These are phyloP conservation scores for Oreochromis aureus DNA, from an alignment of 2,113 vertebrate genomes.

Conservation along the genomic window DNA sequence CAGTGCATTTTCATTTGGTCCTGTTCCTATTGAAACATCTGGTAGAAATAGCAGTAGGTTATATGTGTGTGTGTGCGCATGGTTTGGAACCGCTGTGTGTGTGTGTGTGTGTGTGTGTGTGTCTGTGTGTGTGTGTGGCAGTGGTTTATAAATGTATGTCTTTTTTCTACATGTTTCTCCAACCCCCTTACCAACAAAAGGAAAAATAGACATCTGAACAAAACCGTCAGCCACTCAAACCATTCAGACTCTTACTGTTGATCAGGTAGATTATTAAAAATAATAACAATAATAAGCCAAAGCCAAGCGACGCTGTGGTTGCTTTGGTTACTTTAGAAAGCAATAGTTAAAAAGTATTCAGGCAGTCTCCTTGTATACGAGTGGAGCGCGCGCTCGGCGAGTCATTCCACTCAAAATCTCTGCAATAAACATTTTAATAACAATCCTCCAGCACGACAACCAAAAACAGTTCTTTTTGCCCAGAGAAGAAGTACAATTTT, in stretches of 20 bases:
- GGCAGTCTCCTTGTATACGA: conserved; percentile 41
- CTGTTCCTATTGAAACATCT: conserved; percentile 23
- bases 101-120: neutral
- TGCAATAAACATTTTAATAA: conserved; percentile 65
- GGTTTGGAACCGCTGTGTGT: neutral
- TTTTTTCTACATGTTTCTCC: neutral
- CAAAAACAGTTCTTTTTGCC: conserved; percentile 13
- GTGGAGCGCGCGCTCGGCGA: neutral
- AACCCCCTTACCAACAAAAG: neutral
- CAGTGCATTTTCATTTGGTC: conserved; percentile 60
- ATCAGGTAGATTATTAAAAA: conserved; percentile 19
- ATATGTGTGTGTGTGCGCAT: neutral
- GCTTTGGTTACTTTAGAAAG: conserved; percentile 53
- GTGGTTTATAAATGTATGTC: neutral
- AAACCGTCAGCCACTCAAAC: neutral
- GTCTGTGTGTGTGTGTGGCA: neutral
- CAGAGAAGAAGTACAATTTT: neutral
- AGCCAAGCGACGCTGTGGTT: conserved; percentile 23
- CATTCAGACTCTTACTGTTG: neutral
- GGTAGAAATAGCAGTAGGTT: neutral
- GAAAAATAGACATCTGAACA: conserved; percentile 14
- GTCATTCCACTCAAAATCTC: conserved; percentile 31
- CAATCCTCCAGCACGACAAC: conserved; percentile 24
- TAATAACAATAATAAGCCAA: conserved; percentile 27
- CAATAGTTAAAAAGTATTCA: conserved; percentile 57